phyloP scores from a whole-genome alignment of 2,888 invertebrate genomes.

The Limulus polyphemus region DNA sequence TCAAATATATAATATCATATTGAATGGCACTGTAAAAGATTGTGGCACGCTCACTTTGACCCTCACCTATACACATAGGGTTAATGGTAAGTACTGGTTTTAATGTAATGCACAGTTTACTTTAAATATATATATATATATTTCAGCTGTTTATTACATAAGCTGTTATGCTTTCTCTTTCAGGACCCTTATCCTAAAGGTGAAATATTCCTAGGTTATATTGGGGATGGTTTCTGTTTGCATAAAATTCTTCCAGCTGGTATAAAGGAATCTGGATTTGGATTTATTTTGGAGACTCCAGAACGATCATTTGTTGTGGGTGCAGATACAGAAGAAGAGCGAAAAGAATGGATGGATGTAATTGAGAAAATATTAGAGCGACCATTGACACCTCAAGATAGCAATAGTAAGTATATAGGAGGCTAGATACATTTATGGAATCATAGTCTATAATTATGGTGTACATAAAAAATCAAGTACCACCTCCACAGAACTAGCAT shows the following conservation, averaged over 20 bases:
- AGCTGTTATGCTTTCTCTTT: constrained; percentile 7
- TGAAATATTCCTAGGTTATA: constrained; percentile 72
- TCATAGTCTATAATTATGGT: too few species aligned
- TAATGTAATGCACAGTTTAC: too few species aligned
- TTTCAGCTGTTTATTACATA: too few species aligned
- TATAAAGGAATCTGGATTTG: constrained; percentile 52
- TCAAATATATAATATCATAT: too few species aligned
- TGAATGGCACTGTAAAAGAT: too few species aligned
- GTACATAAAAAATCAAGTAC: too few species aligned
- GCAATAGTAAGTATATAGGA: constrained; percentile 16
- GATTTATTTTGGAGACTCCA: constrained; percentile 69
- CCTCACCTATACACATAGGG: too few species aligned
- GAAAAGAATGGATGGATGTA: constrained; percentile 65
- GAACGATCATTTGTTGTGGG: constrained; percentile 62
- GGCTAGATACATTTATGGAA: neutral
- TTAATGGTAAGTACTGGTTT: too few species aligned
- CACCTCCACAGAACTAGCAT: too few species aligned
- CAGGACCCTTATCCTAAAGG: constrained; percentile 78
- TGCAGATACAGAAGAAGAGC: constrained; percentile 59
- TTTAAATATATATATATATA: too few species aligned
- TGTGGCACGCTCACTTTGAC: too few species aligned
- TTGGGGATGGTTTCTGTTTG: constrained; percentile 60
- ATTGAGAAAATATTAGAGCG: constrained; percentile 59
- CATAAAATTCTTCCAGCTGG: constrained; percentile 52
- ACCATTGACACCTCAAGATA: constrained; percentile 62